Conservation (phyloP, 2,797 vertebrate species). For the Anas acuta region DNA sequence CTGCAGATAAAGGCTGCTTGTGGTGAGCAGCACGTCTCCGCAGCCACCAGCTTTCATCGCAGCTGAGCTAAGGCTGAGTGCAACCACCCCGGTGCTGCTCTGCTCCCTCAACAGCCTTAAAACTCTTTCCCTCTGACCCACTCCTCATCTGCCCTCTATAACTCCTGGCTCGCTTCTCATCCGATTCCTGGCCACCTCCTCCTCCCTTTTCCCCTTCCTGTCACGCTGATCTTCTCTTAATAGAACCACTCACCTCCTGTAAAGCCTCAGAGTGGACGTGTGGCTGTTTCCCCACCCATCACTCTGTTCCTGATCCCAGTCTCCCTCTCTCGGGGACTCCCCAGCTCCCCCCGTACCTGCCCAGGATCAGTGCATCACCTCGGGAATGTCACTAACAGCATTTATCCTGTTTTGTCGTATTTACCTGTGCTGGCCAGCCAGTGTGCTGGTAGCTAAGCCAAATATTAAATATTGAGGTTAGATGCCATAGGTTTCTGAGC, state of each 20-base stretch:
- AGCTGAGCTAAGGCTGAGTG: neutral
- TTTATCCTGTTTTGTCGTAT: too few species aligned
- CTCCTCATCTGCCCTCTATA: neutral
- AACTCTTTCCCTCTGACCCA: fast-evolving
- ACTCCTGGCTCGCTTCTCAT: neutral
- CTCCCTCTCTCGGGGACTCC: neutral
- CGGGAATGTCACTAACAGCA: neutral
- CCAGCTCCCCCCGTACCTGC: neutral
- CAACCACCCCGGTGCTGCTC: fast-evolving
- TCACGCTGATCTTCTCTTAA: neutral
- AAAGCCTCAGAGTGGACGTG: fast-evolving
- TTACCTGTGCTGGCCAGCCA: neutral
- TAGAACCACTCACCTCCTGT: neutral
- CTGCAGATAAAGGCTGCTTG: conserved; percentile 49
- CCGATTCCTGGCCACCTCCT: neutral
- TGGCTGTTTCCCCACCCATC: neutral
- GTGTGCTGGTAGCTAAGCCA: neutral
- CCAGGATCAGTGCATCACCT: neutral
- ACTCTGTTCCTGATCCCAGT: neutral
- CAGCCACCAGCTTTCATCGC: neutral
- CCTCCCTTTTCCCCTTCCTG: neutral
- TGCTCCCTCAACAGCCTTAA: neutral
- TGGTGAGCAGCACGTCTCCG: neutral
- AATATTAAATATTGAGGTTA: neutral
- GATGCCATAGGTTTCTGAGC: neutral